phyloP scores from a whole-genome alignment of 2,113 vertebrate genomes.

The Indicator indicator region DNA sequence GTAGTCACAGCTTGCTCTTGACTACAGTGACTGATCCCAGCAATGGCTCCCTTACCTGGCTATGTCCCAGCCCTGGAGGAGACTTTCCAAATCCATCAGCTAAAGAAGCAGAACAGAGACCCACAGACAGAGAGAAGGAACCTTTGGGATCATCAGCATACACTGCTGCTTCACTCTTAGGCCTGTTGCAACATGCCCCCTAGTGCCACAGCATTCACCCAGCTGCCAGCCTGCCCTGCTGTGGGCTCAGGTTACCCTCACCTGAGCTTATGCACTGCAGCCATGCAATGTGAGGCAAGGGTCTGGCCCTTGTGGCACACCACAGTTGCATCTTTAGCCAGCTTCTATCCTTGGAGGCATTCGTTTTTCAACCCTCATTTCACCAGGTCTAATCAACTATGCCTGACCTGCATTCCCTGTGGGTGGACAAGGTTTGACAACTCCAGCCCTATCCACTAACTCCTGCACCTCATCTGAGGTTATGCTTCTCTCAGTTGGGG shows the following conservation, averaged over 20 bases:
- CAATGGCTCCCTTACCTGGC: neutral
- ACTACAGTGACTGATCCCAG: rapidly evolving
- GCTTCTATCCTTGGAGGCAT: neutral
- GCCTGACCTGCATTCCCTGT: neutral
- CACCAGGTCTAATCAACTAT: neutral
- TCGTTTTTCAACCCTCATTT: neutral
- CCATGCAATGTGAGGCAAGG: neutral
- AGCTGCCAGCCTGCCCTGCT: neutral
- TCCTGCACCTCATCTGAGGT: neutral
- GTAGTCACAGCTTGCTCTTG: neutral
- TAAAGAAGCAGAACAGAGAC: neutral
- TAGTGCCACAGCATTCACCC: rapidly evolving
- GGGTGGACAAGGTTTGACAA: neutral
- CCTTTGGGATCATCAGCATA: neutral
- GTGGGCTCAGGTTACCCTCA: neutral
- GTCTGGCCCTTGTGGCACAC: too few relatives aligned
- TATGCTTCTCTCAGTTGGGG: neutral
- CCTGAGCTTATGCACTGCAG: neutral
- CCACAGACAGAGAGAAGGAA: neutral
- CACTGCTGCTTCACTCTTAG: rapidly evolving
- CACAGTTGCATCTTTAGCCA: neutral
- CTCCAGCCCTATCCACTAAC: neutral
- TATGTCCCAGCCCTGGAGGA: neutral
- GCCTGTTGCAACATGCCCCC: rapidly evolving
- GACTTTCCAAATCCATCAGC: neutral